Percentiles rank a stretch among this genome's conserved stretches.
These are phyloP conservation scores for Acipenser ruthenus DNA, from an alignment of 2,797 vertebrate species.

Conservation along the genomic window DNA sequence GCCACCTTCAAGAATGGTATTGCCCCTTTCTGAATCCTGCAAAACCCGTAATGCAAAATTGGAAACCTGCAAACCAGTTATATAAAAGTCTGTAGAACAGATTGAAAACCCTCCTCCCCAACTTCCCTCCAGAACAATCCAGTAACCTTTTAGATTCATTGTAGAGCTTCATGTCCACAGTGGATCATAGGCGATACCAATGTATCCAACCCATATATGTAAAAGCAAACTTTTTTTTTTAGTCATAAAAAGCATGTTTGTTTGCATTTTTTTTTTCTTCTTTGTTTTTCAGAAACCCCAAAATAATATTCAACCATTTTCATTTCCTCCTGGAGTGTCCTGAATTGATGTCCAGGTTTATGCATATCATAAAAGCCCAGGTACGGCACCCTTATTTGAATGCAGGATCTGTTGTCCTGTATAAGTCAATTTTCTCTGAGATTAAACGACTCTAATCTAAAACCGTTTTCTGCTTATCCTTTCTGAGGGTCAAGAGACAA, in stretches of 20 bases:
- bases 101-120: no score
- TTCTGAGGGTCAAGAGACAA: slow-evolving; percentile 1
- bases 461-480: not conserved
- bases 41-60: no score
- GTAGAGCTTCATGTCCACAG: no score
- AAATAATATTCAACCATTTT: slow-evolving; percentile 98
- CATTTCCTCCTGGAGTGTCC: slow-evolving; percentile 97
- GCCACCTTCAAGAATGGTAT: no score
- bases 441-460: not conserved
- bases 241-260: not conserved
- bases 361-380: slow-evolving; percentile 98
- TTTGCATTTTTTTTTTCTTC: slow-evolving; percentile 33
- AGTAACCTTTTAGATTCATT: no score
- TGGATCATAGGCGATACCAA: no score
- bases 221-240: not conserved
- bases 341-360: slow-evolving; percentile 96
- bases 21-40: no score
- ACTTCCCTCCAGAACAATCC: no score
- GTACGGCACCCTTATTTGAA: slow-evolving; percentile 47
- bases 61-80: no score
- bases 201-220: no score
- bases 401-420: slow-evolving; percentile 1
- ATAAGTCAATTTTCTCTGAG: not conserved
- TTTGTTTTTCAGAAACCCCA: slow-evolving; percentile 79
- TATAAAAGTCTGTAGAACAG: no score